Base-by-base conservation (phyloP, 1,140 invertebrate genomes). In the Calephelis nemesis region DNA sequence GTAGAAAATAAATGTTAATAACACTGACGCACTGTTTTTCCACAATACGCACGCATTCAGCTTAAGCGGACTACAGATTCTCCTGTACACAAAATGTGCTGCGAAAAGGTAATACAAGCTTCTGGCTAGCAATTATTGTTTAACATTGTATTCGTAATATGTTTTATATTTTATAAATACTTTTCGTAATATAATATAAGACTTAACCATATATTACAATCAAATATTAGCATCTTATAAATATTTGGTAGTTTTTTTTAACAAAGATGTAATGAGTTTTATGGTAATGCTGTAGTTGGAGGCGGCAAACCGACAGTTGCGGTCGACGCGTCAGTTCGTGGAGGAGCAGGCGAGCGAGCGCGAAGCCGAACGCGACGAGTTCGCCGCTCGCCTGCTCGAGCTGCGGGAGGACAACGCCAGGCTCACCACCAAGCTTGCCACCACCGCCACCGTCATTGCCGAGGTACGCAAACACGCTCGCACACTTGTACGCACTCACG, bases 271-370 rank as follows among this genome's bases (percentile, higher is more conserved):
- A 50, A 30, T 58, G 42, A 49, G 47, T 39, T 13, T 39, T 45
- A 45, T 45, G 42, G 42, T 19, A 7, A 10, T 7, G 45, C 13
- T 40, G 49, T 79, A 97, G 96, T 94, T 97, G 77, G 95, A 95
- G 72, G 95, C 95, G 50, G 95, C 96, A 40, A 96, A 97, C 89
- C 96, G 96, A 69, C 95, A 96, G 90, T 91, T 96, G 50, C 93
- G 94, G 75, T 93, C 94, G 12, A 96, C 95, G 1, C 92, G 95
- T 1, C 93, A 94, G 81, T 97, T 97, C 89, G 92, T 97, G 68
- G 96, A 97, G 77, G 96, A 97, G 79, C 96, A 97, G 86, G 95
- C 96, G 30, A 88, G 85, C 47, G 96, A 97, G 82, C 92, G 96
- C 45, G 96, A 97, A 89, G 91, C 92, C 65, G 96, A 97, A 87